A percentile compares a stretch with the other conserved stretches of the same genome.
These are phyloP conservation scores for Saxidomus purpurata DNA, from an alignment of 1,140 invertebrate species.

Conservation along the genomic window DNA sequence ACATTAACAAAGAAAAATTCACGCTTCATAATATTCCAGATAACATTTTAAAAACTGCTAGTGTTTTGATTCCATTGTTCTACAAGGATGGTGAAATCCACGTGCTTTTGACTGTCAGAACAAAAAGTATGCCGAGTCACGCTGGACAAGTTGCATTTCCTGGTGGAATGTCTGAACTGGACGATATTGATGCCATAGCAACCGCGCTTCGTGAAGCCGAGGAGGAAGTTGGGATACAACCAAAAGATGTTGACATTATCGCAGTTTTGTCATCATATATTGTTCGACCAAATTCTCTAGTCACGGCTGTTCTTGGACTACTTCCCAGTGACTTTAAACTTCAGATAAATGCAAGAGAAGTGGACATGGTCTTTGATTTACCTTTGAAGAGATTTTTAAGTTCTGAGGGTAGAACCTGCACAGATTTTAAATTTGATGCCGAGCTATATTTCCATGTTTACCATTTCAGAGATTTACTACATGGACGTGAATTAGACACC, in stretches of 20 bases:
- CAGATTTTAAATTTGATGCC: background rate
- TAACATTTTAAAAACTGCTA: slow-evolving; percentile 51
- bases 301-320: slow-evolving; percentile 71
- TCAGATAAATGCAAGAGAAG: slow-evolving; percentile 70
- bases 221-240: slow-evolving; percentile 75
- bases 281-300: slow-evolving; percentile 69
- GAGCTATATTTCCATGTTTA: background rate
- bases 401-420: background rate
- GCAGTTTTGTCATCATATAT: slow-evolving; percentile 65
- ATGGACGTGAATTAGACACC: background rate
- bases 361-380: slow-evolving; percentile 68
- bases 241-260: slow-evolving; percentile 66
- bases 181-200: slow-evolving; percentile 66
- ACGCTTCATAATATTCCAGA: slow-evolving; percentile 26
- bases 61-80: slow-evolving; percentile 74
- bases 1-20: background rate
- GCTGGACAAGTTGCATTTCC: slow-evolving; percentile 73
- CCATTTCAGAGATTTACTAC: slow-evolving; percentile 17
- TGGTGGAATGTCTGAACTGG: slow-evolving; percentile 70
- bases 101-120: slow-evolving; percentile 67
- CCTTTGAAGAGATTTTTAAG: slow-evolving; percentile 71
- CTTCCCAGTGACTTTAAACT: slow-evolving; percentile 72
- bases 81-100: slow-evolving; percentile 57
- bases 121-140: slow-evolving; percentile 64
- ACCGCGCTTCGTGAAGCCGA: slow-evolving; percentile 75